phyloP scores from a whole-genome alignment of 2,888 invertebrate genomes.

The Ischnura elegans region DNA sequence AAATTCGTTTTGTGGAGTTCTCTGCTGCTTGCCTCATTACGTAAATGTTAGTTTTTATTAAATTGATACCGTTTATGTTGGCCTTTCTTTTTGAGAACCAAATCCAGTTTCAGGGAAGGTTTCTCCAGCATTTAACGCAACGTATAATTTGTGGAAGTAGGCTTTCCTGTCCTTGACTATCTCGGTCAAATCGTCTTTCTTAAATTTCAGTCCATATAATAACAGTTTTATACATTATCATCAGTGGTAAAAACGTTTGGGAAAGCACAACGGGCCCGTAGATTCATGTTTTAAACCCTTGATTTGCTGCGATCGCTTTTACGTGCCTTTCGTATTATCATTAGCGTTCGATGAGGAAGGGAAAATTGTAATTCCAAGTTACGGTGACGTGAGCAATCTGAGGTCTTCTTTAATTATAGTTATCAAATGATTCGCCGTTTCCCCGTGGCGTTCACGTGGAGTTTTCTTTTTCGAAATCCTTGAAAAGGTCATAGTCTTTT shows the following conservation, averaged over 20 bases:
- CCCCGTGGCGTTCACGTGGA: background rate
- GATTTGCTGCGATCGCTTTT: slow-evolving; percentile 19
- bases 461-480: background rate
- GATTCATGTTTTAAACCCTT: slow-evolving; percentile 27
- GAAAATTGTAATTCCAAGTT: slow-evolving; percentile 27
- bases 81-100: background rate
- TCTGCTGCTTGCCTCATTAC: background rate
- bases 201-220: slow-evolving; percentile 18
- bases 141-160: slow-evolving; percentile 16
- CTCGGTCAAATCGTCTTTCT: slow-evolving; percentile 2
- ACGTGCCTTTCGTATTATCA: slow-evolving; percentile 6
- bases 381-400: slow-evolving; percentile 31
- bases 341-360: slow-evolving; percentile 34
- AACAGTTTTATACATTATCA: slow-evolving; percentile 3
- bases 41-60: slow-evolving; percentile 35
- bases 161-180: background rate
- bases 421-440: slow-evolving; percentile 2
- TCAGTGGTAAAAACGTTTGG: slow-evolving; percentile 16
- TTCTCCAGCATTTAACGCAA: background rate
- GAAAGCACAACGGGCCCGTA: background rate
- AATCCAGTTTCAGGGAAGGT: slow-evolving; percentile 22
- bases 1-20: background rate
- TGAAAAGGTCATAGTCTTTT: slow-evolving; percentile 3
- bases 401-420: slow-evolving; percentile 28
- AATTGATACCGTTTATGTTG: background rate